A percentile compares a stretch with the other conserved stretches of the same genome.
Conservation (phyloP, 2,888 invertebrate species). For the Penaeus monodon region DNA sequence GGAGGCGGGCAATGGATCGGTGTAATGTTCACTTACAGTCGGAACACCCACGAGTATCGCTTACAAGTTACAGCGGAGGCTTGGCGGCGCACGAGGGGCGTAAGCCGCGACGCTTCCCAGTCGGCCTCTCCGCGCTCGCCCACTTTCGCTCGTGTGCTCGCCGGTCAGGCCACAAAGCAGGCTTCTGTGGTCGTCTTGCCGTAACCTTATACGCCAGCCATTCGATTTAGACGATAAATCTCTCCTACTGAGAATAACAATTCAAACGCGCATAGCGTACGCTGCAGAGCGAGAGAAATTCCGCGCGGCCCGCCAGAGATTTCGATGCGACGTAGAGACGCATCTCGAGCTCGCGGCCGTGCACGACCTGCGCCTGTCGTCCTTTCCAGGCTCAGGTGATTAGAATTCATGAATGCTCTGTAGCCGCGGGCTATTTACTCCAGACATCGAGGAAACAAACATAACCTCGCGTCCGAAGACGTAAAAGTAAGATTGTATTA, state of each 20-base stretch:
- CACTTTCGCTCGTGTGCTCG: no score
- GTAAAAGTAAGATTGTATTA: slow-evolving; percentile 2
- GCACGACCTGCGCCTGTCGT: not conserved
- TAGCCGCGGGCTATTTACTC: slow-evolving; percentile 43
- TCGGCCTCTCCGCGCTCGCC: no score
- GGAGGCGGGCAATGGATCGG: slow-evolving; percentile 33
- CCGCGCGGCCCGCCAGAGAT: not conserved
- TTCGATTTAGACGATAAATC: no score
- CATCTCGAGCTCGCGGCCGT: not conserved
- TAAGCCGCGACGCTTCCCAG: not conserved
- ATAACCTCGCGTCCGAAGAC: slow-evolving; percentile 49
- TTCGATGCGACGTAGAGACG: not conserved
- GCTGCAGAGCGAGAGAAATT: not conserved
- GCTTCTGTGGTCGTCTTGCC: no score
- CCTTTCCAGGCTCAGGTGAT: slow-evolving; percentile 18
- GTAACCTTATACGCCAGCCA: no score
- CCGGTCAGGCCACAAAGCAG: no score
- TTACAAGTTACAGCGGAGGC: slow-evolving; percentile 39
- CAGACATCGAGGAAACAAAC: slow-evolving; percentile 47
- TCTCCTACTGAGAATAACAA: no score
- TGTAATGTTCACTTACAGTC: slow-evolving; percentile 44
- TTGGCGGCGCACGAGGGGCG: slow-evolving; percentile 1
- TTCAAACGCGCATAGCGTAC: no score
- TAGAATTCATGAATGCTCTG: slow-evolving; percentile 50
- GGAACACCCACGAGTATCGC: slow-evolving; percentile 53